Evolutionary conservation across 1,140 invertebrate species (phyloP), one percentile per base, ranked within the genome.

Genomic region (Stegodyphus dumicola): DNA sequence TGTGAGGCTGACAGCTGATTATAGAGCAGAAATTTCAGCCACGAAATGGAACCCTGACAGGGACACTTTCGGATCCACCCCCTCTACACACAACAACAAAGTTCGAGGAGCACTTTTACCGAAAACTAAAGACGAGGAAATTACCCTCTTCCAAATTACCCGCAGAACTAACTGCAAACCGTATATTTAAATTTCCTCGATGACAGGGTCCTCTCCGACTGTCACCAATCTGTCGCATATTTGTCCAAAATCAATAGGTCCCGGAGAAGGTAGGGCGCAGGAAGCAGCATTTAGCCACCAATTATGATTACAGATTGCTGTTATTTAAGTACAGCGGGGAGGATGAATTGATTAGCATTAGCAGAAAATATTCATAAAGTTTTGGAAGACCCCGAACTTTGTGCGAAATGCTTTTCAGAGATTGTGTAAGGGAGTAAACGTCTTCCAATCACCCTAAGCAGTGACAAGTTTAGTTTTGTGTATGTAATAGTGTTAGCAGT

Each of bases 1-100:
- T 79, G 77, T 70, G 77, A 79, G 49, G 77, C 77, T 79, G 77
- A 79, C 77, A 79, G 77, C 77, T 79, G 77, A 79, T 79, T 79
- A 79, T 79, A 79, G n/a, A 79, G 77, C 77, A 69, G 77, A 56
- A 79, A 79, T 79, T 79, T 79, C 77, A 79, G 65, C 77, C 67
- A 18, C 66, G 77, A 79, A 79, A 79, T 79, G 67, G 77, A 79
- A 70, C 77, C 77, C 65, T 77, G 76, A 77, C 76, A 67, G 48
- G 76, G 76, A 67, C 76, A 77, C 67, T 70, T 54, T 7, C 51
- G 54, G 66, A 18, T 70, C 77, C 77, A 79, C 77, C 77, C 77
- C 66, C 77, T 74, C 64, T 77, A 15, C 56, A 15, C 60, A 33
- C 33, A 33, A 33, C 60, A 65, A 77, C 60, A 77, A 67, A 66